Conservation (phyloP, 2,888 invertebrate genomes). For the Hymenopus coronatus region DNA sequence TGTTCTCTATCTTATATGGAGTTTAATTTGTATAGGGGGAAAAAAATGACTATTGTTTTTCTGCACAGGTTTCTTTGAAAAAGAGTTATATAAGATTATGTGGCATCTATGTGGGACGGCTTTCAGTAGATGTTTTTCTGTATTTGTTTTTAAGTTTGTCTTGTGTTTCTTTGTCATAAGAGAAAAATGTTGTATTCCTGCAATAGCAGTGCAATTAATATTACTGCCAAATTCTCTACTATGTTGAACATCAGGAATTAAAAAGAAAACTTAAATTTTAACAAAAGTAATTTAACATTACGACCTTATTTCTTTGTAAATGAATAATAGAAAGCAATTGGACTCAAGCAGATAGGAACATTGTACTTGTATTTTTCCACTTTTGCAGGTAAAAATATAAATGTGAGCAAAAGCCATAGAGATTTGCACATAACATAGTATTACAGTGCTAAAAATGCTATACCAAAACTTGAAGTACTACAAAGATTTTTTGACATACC, state of each 20-base stretch:
- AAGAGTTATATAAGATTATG: not conserved
- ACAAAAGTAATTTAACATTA: not conserved
- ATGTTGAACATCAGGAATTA: not conserved
- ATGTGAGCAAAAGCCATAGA: not conserved
- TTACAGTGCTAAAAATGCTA: not conserved
- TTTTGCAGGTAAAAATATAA: conserved; percentile 1
- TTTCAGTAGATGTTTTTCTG: not conserved
- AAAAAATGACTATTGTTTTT: not conserved
- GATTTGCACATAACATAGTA: not conserved
- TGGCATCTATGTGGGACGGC: not conserved
- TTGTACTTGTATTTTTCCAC: conserved; percentile 15
- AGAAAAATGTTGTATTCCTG: not conserved
- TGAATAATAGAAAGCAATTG: not conserved
- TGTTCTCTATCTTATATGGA: not conserved
- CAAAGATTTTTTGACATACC: not conserved
- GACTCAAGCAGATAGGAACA: not conserved
- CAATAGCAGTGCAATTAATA: not conserved
- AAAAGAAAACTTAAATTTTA: not conserved
- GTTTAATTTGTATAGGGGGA: not conserved
- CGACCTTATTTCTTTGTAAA: not conserved
- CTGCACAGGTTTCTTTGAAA: not conserved
- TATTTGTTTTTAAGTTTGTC: not conserved
- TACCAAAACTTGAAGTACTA: not conserved
- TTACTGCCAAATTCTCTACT: not conserved
- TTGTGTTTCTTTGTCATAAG: not conserved